These are phyloP conservation scores for Distichodus sexfasciatus DNA, from an alignment of 2,797 vertebrate species.

Conservation along the genomic window DNA sequence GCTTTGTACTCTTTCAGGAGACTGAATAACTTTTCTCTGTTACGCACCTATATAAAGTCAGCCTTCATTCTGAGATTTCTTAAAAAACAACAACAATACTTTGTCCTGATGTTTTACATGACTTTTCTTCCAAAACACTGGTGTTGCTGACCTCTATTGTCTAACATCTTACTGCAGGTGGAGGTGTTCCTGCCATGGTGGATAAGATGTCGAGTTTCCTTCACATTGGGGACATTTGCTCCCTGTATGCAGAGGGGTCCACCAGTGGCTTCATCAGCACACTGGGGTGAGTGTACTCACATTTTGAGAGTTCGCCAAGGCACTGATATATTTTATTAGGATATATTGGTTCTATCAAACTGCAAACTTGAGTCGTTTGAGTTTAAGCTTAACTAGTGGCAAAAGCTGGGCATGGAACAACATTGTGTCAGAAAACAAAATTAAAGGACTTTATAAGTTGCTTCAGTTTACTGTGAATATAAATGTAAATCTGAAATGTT, in stretches of 20 bases:
- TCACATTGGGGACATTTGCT: constrained; percentile 89
- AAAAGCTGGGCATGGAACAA: too few species aligned
- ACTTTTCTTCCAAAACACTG: neutral
- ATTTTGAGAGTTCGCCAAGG: too few species aligned
- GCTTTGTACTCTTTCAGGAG: too few species aligned
- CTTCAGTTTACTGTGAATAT: neutral
- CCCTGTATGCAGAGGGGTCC: constrained; percentile 86
- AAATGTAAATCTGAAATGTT: neutral
- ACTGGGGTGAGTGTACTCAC: constrained; percentile 77
- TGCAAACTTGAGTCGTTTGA: too few species aligned
- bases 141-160: neutral
- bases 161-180: constrained; percentile 34
- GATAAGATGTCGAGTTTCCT: constrained; percentile 92
- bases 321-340: too few species aligned
- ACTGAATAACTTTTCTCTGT: too few species aligned
- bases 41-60: too few species aligned
- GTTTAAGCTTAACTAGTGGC: too few species aligned
- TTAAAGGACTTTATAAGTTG: neutral
- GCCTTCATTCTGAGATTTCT: too few species aligned
- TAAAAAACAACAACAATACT: too few species aligned
- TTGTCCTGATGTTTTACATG: too few species aligned
- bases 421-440: neutral
- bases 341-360: too few species aligned
- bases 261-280: constrained; percentile 90
- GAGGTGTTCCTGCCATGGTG: constrained; percentile 70